Evolutionary conservation across 2,797 vertebrate genomes (phyloP).

Genomic region (Cercopithecus petaurista): DNA sequence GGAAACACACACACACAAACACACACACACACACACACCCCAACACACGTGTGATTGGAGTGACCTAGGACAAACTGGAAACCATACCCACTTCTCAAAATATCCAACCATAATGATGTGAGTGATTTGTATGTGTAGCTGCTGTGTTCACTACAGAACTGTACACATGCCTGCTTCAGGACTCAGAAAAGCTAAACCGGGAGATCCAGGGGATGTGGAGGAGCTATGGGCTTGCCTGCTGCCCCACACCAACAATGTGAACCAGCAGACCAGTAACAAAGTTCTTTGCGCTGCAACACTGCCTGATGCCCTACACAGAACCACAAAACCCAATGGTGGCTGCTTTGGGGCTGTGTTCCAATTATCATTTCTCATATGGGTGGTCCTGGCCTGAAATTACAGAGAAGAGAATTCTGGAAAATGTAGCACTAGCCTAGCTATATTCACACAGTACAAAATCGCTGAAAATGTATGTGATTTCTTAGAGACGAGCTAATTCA

Average conservation of each 20-base stretch:
- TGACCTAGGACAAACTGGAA: neutral
- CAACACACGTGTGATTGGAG: neutral
- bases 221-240: neutral
- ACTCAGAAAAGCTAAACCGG: neutral
- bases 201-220: neutral
- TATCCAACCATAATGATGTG: neutral
- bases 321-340: neutral
- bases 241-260: neutral
- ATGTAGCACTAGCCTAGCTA: neutral
- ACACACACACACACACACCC: neutral
- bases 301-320: neutral
- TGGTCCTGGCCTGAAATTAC: neutral
- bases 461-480: neutral
- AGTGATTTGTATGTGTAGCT: neutral
- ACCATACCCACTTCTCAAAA: neutral
- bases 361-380: neutral
- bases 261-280: neutral
- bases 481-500: neutral
- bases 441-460: neutral
- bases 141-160: neutral
- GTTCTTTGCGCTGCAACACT: neutral
- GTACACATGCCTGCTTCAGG: neutral
- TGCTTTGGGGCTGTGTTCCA: neutral
- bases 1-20: neutral
- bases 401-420: neutral